Evolutionary conservation across 2,888 invertebrate species (phyloP).

Genomic region (Trachelus tabidus): DNA sequence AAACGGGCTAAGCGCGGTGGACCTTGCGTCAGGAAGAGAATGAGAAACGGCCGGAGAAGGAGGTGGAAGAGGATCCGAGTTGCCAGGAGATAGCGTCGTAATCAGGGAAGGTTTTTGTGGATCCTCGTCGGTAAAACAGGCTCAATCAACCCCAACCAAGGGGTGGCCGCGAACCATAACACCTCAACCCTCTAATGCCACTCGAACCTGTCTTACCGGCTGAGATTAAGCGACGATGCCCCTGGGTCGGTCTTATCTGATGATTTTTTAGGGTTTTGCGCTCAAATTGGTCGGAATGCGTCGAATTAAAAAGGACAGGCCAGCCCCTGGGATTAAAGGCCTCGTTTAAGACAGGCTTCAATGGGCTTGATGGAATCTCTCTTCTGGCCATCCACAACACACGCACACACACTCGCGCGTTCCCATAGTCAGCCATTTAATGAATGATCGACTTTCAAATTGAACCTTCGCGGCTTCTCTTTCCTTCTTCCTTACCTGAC

Average conservation of each 20-base stretch:
- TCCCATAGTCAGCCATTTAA: not conserved
- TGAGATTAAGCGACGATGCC: conserved; percentile 15
- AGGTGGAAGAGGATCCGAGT: not conserved
- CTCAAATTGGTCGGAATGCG: conserved; percentile 24
- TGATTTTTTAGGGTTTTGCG: conserved; percentile 24
- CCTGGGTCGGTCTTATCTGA: conserved; percentile 14
- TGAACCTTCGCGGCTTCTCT: not conserved
- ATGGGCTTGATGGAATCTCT: not conserved
- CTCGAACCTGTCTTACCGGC: conserved; percentile 19
- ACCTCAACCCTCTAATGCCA: conserved; percentile 4
- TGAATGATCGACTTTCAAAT: conserved; percentile 1
- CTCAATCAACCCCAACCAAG: conserved; percentile 49
- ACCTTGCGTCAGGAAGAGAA: not conserved
- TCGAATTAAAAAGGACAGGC: conserved; percentile 17
- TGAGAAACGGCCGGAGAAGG: not conserved
- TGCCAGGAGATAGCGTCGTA: conserved; percentile 44
- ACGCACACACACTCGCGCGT: no score
- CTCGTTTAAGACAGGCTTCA: not conserved
- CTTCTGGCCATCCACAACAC: not conserved
- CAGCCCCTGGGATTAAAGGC: not conserved
- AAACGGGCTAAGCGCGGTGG: not conserved
- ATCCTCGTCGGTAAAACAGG: conserved; percentile 47
- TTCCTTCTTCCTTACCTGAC: conserved; percentile 4
- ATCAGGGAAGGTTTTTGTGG: conserved; percentile 51
- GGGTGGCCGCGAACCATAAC: conserved; percentile 12